Base-by-base conservation (phyloP, 2,113 vertebrate species). In the Aramus guarauna region DNA sequence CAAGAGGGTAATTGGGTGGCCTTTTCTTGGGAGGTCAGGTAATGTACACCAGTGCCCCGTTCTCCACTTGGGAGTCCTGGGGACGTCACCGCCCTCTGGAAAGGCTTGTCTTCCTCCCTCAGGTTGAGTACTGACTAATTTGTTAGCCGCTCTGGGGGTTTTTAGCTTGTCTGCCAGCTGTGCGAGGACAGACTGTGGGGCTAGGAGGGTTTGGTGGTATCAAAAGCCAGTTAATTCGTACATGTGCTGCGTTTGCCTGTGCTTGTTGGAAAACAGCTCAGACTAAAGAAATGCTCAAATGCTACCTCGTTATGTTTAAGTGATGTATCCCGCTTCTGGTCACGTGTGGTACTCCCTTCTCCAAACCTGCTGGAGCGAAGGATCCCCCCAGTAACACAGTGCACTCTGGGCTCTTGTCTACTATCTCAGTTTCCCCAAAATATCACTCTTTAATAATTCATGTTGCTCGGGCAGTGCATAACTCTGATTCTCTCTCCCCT, bases 21-120 rank as follows among this genome's bases (percentile, higher is more conserved):
- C 67, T 89, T 86, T 80, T 82, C 78, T 89, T 93, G 68, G 64
- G 71, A 96, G 55, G 76, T 85, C 92, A 85, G 84, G 62, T 88
- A 56, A 88, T 9, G 34, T 83, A 87, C 56, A 81, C 86, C 91
- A 85, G 47, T 7, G 41, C 37, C 37, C 76, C 91, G 34, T 32
- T 41, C 27, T 95, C 69, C 37, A 12, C 79, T 86, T 82, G 92
- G 95, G 62, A 91, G 85, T 36, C 91, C 81, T 53, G 68, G 77
- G 89, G 68, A 80, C 3, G 2, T 71, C 81, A 23, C 36, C 82
- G 37, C 76, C 29, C 47, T 87, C 87, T 85, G 92, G 75, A 74
- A 77, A 67, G 64, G 17, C 96, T 97, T 69, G 21, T 53, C 67
- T 85, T 95, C 36, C 72, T 58, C 82, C 78, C 82, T 64, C 78